Base-by-base conservation (phyloP, 2,797 vertebrate species). In the Masticophis lateralis region DNA sequence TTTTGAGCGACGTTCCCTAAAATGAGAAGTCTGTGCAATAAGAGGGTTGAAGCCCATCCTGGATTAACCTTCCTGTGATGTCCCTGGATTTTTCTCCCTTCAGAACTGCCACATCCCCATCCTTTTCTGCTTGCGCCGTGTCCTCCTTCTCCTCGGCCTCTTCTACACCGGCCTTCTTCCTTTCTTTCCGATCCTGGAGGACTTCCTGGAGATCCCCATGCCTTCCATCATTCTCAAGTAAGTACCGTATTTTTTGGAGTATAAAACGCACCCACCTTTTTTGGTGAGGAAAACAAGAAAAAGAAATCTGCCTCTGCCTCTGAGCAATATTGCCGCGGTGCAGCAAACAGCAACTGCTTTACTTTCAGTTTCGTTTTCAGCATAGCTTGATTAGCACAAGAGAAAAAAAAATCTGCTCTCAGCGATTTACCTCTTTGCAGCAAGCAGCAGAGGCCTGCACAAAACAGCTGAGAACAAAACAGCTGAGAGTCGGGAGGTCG, bases 161-260 rank as follows among this genome's bases (percentile, higher is more conserved):
- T 99, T 99, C 98, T 99, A 99, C 97, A 99, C 99, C 0, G 99
- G 99, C 32, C 98, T 99, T 27, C 98, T 99, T 96, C 99, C 99
- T 0, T 99, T 99, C 87, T 97, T 99, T 93, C 99, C 99, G 60
- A 98, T 99, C 93, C 98, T 98, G 96, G 99, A 99, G 96, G 98
- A 99, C 93, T 99, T 99, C 96, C 97, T 99, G 96, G 99, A 99
- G 97, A 99, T 99, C 91, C 99, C 99, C 59, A 99, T 99, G 99
- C 99, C 99, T 89, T 99, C 99, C 47, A 99, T 99, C 93, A 97
- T 98, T 90, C 97, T 98, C 96, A 99, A 99, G 99, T 99, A 97
- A 98, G 97, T 51, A 1, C 47, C 6, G 47, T 51, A 51, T 51
- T 51, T 51, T 51, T 51, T 1, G 47, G 47, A 51, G 47, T 51